Percentiles rank a stretch among this genome's conserved stretches.
Conservation (phyloP, 2,888 invertebrate genomes). For the Tineola bisselliella region DNA sequence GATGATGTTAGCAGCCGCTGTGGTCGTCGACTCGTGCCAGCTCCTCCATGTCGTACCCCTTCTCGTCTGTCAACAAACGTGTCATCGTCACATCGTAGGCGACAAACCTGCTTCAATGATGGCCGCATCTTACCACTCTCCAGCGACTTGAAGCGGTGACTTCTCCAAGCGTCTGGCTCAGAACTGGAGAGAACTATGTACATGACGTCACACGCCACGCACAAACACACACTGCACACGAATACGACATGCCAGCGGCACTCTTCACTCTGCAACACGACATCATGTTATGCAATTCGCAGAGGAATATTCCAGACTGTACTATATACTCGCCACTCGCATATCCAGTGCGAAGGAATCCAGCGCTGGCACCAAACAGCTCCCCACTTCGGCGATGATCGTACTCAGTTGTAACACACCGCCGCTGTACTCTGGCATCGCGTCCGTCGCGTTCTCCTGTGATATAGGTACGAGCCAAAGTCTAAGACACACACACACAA, state of each 20-base stretch:
- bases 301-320: too few species aligned
- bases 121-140: slow-evolving; percentile 23
- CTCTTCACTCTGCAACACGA: too few species aligned
- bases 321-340: slow-evolving; percentile 28
- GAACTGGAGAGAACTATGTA: slow-evolving; percentile 74
- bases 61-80: slow-evolving; percentile 19
- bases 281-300: too few species aligned
- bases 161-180: slow-evolving; percentile 60
- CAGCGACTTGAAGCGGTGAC: slow-evolving; percentile 65
- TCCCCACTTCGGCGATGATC: slow-evolving; percentile 32
- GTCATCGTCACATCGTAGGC: slow-evolving; percentile 7
- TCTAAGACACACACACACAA: too few species aligned
- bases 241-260: slow-evolving; percentile 75
- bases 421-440: slow-evolving; percentile 43
- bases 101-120: too few species aligned
- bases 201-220: slow-evolving; percentile 70
- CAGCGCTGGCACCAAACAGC: slow-evolving; percentile 33
- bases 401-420: slow-evolving; percentile 35
- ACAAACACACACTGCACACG: slow-evolving; percentile 71
- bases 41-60: slow-evolving; percentile 13
- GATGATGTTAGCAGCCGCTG: too few species aligned
- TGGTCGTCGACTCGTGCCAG: slow-evolving; percentile 16
- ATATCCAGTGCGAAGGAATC: slow-evolving; percentile 32
- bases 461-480: not conserved
- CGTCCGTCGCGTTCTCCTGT: slow-evolving; percentile 40